These are phyloP conservation scores for Propithecus coquereli DNA, from an alignment of 2,113 vertebrate genomes.

Conservation along the genomic window DNA sequence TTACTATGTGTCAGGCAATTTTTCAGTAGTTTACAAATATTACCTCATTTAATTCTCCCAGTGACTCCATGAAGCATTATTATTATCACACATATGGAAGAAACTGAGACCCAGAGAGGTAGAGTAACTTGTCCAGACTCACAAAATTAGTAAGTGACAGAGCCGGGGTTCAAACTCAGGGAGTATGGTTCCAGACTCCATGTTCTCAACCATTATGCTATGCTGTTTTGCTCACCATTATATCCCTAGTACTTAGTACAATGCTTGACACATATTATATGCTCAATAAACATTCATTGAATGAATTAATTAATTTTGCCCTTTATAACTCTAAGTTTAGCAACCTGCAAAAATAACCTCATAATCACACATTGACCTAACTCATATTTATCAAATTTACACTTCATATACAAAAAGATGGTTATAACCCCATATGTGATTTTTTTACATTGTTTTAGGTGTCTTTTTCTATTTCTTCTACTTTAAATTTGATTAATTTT, in stretches of 20 bases:
- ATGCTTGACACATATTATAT: not conserved
- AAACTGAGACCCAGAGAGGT: not conserved
- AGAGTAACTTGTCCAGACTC: conserved; percentile 5
- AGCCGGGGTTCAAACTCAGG: not conserved
- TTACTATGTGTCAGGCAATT: conserved; percentile 4
- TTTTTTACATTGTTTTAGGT: not conserved
- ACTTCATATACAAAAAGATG: not conserved
- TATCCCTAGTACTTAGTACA: not conserved
- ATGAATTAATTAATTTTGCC: not conserved
- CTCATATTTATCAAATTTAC: not conserved
- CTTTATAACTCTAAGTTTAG: not conserved
- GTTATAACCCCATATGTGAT: not conserved
- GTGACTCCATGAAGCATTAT: not conserved
- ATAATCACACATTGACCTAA: not conserved
- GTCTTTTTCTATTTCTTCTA: not conserved
- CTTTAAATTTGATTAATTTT: not conserved
- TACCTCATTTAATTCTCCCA: conserved; percentile 28
- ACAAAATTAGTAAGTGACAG: not conserved
- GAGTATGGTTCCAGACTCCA: not conserved
- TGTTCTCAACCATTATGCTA: not conserved
- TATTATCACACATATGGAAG: not conserved
- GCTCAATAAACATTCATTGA: not conserved
- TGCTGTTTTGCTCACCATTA: not conserved
- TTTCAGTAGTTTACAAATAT: conserved; percentile 36
- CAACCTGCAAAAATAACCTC: not conserved